Conservation (phyloP, 2,797 vertebrate species). For the Danio kyathit region DNA sequence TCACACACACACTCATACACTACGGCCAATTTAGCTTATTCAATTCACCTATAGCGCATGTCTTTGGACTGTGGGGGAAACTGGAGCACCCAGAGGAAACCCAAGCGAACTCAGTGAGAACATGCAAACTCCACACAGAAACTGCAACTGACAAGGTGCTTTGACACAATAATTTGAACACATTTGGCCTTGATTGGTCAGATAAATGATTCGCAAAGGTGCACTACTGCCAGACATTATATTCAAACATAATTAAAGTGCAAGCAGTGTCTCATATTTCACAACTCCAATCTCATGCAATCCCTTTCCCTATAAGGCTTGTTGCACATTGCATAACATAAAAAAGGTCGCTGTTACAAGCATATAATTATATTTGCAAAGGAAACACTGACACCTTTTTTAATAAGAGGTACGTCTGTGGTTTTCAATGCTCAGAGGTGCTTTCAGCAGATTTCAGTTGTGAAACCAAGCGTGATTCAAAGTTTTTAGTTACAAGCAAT, state of each 20-base stretch:
- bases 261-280: constrained; percentile 1
- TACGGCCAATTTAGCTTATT: no score
- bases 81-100: no score
- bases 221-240: neutral
- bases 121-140: no score
- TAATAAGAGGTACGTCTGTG: neutral
- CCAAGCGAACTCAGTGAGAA: no score
- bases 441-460: neutral
- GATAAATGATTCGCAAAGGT: neutral
- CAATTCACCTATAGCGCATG: no score
- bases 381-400: constrained; percentile 8
- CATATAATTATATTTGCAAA: constrained; percentile 23
- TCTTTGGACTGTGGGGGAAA: no score
- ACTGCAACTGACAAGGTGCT: no score
- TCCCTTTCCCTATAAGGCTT: neutral
- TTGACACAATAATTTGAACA: neutral
- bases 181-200: neutral
- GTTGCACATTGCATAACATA: constrained; percentile 3
- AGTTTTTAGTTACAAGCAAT: neutral
- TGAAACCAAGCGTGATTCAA: neutral
- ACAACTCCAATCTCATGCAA: neutral
- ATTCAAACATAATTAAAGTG: constrained; percentile 25
- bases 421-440: neutral
- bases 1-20: no score
- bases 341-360: constrained; percentile 1